Percentiles rank a stretch among this genome's conserved stretches.
Evolutionary conservation across 2,888 invertebrate genomes (phyloP).

Genomic region (Protonemura montana): DNA sequence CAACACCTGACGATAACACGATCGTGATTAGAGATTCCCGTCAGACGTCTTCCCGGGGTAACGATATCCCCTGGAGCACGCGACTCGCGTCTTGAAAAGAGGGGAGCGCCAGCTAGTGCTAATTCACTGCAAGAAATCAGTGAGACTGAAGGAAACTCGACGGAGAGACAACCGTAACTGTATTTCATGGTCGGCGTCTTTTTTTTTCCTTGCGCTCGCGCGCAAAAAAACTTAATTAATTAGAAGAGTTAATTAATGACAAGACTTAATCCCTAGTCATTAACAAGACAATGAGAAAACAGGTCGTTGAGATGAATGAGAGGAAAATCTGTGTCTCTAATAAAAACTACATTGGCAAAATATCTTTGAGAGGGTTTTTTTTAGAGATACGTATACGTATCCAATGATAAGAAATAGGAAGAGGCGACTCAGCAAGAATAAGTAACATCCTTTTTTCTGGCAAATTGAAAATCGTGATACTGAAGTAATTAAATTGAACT

Average conservation of each 20-base stretch:
- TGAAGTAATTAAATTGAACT: too few relatives aligned
- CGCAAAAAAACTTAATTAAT: background rate
- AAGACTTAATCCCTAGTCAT: constrained; percentile 30
- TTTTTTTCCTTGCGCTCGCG: background rate
- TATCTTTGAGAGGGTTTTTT: too few relatives aligned
- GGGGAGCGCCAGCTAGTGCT: background rate
- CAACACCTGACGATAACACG: background rate
- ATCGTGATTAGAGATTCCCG: background rate
- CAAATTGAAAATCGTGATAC: too few relatives aligned
- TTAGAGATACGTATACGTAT: background rate
- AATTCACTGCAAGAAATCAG: background rate
- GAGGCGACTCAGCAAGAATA: too few relatives aligned
- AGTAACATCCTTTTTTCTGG: too few relatives aligned
- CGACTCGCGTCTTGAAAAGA: background rate
- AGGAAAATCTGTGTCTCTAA: constrained; percentile 17
- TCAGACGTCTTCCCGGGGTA: background rate
- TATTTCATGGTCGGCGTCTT: background rate
- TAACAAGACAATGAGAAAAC: constrained; percentile 31
- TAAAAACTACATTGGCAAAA: too few relatives aligned
- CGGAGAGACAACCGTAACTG: background rate
- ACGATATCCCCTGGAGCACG: background rate
- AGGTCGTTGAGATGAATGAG: constrained; percentile 7
- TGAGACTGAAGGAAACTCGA: background rate
- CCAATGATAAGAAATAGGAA: background rate
- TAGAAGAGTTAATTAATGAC: constrained; percentile 24